Base-by-base conservation (phyloP, 2,113 vertebrate genomes). In the Silurus meridionalis region DNA sequence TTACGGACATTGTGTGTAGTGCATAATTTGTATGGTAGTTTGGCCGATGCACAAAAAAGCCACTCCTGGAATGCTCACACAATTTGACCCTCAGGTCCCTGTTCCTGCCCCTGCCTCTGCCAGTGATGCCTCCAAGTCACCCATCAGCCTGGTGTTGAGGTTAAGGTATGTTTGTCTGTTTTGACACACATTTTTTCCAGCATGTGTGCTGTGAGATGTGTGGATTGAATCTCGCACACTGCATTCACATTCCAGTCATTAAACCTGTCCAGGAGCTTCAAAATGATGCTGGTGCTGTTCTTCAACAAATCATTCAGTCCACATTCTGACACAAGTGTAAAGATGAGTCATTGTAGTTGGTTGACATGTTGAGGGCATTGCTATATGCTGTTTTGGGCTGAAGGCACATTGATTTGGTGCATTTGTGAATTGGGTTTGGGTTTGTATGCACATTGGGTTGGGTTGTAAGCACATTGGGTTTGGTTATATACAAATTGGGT, bases 61-160 rank as follows among this genome's bases (percentile, higher is more conserved):
- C 25, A 6, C 21, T 77, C 11, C 64, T 82, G 48, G n/a, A 66
- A 77, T 84, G 7, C 60, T 78, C 5, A 85, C 80, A 46, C 37
- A 4, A n/a, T 82, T 66, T 75, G 7, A 63, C 88, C 19, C 1
- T 75, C 91, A 97, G 97, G 93, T 84, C 10, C 66, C 46, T 2
- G 52, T 2, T 6, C 63, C 64, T 9, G 81, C 50, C 88, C 89
- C 89, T 89, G 85, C 92, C 90, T 84, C 91, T 84, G 91, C 92
- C 78, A 94, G 94, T 55, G 95, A 97, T 87, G 91, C 92, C 85
- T 90, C 87, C 0, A 95, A 95, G 86, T 90, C 96, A 84, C 96
- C 97, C 79, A 98, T 99, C 93, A 98, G 97, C 92, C 95, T 99
- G 83, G 98, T 99, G 60, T 95, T 99, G 92, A 96, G 98, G 94